A percentile compares a stretch with the other conserved stretches of the same genome.
Evolutionary conservation across 1,140 invertebrate genomes (phyloP).

Genomic region (Gyrodactylus bullatarudis): DNA sequence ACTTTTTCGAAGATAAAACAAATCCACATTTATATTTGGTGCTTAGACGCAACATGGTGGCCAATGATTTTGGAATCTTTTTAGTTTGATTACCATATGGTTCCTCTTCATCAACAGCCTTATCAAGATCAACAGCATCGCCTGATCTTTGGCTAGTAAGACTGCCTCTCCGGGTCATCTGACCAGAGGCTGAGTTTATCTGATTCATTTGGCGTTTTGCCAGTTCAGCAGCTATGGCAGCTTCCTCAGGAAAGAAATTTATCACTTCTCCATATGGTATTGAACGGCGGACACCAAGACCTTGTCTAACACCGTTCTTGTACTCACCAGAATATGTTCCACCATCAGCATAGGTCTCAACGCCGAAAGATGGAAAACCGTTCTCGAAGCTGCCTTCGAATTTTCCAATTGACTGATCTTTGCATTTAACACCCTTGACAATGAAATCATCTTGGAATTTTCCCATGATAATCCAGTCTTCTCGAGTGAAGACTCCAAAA

Average conservation of each 20-base stretch:
- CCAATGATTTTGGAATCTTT: background rate
- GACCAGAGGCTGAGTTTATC: background rate
- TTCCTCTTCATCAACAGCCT: background rate
- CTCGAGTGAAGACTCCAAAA: background rate
- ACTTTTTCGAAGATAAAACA: background rate
- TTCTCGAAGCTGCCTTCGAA: background rate
- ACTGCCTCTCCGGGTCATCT: background rate
- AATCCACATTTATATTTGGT: slow-evolving; percentile 1
- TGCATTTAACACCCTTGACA: background rate
- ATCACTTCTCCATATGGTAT: slow-evolving; percentile 4
- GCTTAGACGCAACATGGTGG: background rate
- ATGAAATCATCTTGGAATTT: slow-evolving; percentile 1
- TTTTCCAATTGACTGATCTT: slow-evolving; percentile 1
- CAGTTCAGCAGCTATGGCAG: background rate
- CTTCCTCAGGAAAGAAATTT: background rate
- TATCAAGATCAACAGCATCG: background rate
- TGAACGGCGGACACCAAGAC: slow-evolving; percentile 1
- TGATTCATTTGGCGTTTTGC: background rate
- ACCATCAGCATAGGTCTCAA: slow-evolving; percentile 1
- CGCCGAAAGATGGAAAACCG: background rate
- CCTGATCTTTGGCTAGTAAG: background rate
- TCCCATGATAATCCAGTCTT: slow-evolving; percentile 3
- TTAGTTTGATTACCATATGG: background rate
- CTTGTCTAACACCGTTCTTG: background rate
- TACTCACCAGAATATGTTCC: slow-evolving; percentile 6